These are phyloP conservation scores for Callyntrura sp. DNA, from an alignment of 2,888 invertebrate species.

Conservation along the genomic window DNA sequence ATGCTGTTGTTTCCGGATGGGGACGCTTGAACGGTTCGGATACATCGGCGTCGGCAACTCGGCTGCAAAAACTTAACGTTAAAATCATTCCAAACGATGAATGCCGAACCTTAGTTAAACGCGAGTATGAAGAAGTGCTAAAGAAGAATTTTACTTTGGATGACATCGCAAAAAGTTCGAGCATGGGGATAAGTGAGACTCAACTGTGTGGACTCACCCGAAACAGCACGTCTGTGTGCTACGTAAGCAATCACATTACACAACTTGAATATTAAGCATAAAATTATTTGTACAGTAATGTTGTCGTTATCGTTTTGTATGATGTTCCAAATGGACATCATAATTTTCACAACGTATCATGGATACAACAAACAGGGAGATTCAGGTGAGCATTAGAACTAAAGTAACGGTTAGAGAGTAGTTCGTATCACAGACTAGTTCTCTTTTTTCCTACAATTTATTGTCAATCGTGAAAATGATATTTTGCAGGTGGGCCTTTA, in stretches of 20 bases:
- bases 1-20: slow-evolving; percentile 72
- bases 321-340: neutral
- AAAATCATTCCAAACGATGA: slow-evolving; percentile 77
- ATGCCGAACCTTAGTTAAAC: slow-evolving; percentile 76
- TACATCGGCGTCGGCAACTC: slow-evolving; percentile 60
- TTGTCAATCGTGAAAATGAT: neutral
- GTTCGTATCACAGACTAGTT: neutral
- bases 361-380: slow-evolving; percentile 64
- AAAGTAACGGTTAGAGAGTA: neutral
- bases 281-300: too few relatives aligned
- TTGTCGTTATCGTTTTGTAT: too few relatives aligned
- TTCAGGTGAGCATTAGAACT: slow-evolving; percentile 54
- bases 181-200: slow-evolving; percentile 77
- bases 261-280: too few relatives aligned
- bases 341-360: neutral
- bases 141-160: slow-evolving; percentile 75
- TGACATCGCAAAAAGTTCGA: slow-evolving; percentile 63
- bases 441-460: neutral
- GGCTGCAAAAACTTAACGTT: slow-evolving; percentile 81
- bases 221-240: slow-evolving; percentile 80
- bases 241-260: slow-evolving; percentile 74
- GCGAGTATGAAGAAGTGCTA: slow-evolving; percentile 61
- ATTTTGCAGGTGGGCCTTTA: slow-evolving; percentile 76
- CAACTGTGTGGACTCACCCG: slow-evolving; percentile 81
- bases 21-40: slow-evolving; percentile 79